Percentiles rank a stretch among this genome's conserved stretches.
These are phyloP conservation scores for Chrysolina americana DNA, from an alignment of 2,888 invertebrate species.

Conservation along the genomic window DNA sequence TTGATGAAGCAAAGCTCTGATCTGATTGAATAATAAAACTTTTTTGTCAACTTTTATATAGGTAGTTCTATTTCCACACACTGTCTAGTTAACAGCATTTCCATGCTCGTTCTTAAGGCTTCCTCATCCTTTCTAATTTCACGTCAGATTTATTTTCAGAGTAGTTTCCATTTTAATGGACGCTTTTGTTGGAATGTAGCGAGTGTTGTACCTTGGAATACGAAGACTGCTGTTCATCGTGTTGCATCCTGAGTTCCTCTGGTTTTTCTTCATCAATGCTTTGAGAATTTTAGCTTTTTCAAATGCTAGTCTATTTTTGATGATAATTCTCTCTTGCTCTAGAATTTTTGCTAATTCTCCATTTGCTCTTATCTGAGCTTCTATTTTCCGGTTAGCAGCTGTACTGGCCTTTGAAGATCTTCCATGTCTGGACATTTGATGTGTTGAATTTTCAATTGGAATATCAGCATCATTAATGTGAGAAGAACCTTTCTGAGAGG, in stretches of 20 bases:
- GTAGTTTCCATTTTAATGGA: no score
- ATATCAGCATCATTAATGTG: no score
- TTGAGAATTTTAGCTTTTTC: not conserved
- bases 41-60: no score
- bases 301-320: not conserved
- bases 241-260: not conserved
- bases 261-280: not conserved
- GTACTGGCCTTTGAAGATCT: not conserved
- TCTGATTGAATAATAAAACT: no score
- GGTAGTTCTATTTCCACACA: not conserved
- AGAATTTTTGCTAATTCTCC: not conserved
- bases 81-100: no score
- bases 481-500: no score
- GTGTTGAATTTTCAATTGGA: no score
- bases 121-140: not conserved
- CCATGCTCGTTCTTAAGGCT: not conserved
- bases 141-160: not conserved
- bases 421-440: no score
- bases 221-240: not conserved
- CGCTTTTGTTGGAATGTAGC: not conserved
- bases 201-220: not conserved
- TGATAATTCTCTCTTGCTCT: not conserved
- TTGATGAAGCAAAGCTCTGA: no score
- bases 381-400: constrained; percentile 8
- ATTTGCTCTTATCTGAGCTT: not conserved